A percentile compares a stretch with the other conserved stretches of the same genome.
phyloP scores from a whole-genome alignment of 2,888 invertebrate genomes.

The Stegophylla sp. region DNA sequence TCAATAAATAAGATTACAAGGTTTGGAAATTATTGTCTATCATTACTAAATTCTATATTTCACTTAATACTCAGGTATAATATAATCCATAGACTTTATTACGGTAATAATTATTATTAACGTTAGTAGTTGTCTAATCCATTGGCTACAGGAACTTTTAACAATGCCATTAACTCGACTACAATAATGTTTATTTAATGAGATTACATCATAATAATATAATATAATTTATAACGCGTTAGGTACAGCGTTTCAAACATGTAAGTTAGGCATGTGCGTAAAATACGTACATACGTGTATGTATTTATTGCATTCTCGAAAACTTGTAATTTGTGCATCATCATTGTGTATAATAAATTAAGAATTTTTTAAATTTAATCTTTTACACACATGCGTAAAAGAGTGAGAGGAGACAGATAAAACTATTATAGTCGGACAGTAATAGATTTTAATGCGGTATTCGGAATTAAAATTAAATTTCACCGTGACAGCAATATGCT shows the following conservation, averaged over 20 bases:
- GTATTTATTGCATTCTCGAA: neutral
- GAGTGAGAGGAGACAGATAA: neutral
- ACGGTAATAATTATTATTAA: constrained; percentile 23
- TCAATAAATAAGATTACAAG: constrained; percentile 42
- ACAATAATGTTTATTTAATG: constrained; percentile 31
- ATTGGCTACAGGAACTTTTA: neutral
- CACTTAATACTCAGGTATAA: constrained; percentile 5
- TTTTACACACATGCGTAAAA: neutral
- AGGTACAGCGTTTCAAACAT: constrained; percentile 1
- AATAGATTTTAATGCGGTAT: neutral
- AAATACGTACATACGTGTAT: neutral
- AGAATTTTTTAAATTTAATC: neutral
- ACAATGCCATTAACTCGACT: constrained; percentile 6
- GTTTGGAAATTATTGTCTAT: constrained; percentile 14
- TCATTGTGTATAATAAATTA: neutral
- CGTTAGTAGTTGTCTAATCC: constrained; percentile 1
- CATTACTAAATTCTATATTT: constrained; percentile 20
- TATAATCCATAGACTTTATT: neutral
- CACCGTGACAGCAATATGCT: no score
- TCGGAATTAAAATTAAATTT: no score
- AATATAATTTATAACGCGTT: neutral
- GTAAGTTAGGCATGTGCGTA: no score
- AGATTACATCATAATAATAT: neutral
- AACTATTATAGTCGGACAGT: neutral
- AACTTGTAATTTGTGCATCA: neutral